phyloP scores from a whole-genome alignment of 2,888 invertebrate species.

The Hyppa rectilinea region DNA sequence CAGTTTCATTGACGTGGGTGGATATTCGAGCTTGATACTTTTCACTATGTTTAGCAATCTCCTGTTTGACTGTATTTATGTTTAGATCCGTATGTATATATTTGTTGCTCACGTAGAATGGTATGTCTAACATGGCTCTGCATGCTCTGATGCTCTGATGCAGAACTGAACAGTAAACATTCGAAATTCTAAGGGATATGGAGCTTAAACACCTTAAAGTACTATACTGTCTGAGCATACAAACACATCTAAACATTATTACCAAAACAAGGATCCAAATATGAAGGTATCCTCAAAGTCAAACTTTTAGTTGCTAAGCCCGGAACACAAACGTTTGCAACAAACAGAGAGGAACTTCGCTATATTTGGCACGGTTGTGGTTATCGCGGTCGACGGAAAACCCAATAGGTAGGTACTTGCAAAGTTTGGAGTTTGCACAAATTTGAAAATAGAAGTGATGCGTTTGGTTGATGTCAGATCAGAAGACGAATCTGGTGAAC shows the following conservation, averaged over 20 bases:
- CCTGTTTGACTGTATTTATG: no score
- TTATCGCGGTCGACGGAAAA: conserved; percentile 40
- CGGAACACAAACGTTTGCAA: conserved; percentile 57
- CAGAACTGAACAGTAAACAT: no score
- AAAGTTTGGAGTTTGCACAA: conserved; percentile 36
- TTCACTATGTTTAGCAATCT: no score
- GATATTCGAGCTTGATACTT: no score
- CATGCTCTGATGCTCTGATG: no score
- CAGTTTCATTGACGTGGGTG: no score
- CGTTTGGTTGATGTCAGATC: conserved; percentile 11
- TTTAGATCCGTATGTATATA: no score
- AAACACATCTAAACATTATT: not conserved
- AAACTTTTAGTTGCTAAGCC: conserved; percentile 55
- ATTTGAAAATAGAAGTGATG: conserved; percentile 14
- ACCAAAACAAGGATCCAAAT: conserved; percentile 32
- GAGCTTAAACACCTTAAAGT: no score
- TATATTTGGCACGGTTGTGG: conserved; percentile 41
- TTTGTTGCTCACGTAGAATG: no score
- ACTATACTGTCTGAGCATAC: no score
- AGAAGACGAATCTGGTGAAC: not conserved
- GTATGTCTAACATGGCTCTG: no score
- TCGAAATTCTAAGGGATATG: no score
- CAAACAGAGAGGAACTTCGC: conserved; percentile 40
- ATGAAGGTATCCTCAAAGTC: conserved; percentile 43
- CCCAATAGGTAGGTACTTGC: conserved; percentile 48